Evolutionary conservation across 2,888 invertebrate genomes (phyloP), one percentile per base, ranked within the genome.

Genomic region (Thereva nobilitata): DNA sequence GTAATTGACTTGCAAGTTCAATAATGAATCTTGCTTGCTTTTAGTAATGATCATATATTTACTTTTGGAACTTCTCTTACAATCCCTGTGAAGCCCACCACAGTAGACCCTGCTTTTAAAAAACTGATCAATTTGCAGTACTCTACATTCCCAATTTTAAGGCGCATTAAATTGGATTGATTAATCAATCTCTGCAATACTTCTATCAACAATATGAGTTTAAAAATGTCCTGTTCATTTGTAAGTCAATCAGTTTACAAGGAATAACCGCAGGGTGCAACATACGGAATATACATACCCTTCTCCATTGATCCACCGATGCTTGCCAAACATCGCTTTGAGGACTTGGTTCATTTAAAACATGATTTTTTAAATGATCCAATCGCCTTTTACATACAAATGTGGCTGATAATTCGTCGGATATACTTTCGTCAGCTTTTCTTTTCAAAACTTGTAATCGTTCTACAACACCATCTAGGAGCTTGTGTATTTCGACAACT

Each of bases 351-450:
- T 76, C 75, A 8, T 74, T 72, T 2, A 76, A 76, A 75, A 81
- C 74, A 67, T 77, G 78, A 34, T 78, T 77, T 70, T 78, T 95
- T 55, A 98, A 82, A 79, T 98, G 97, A 74, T 96, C 95, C 54
- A 98, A 83, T 59, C 98, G 87, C 72, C 93, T 86, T 81, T 97
- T 97, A 78, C 97, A 95, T 1, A 93, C 91, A 77, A 89, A 87
- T 0, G 95, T 95, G 1, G 95, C 93, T 71, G 93, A 92, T 12
- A 95, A 78, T 78, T 99, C 97, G 75, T 97, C 97, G 0, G 88
- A 87, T 67, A 97, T 92, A 53, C 94, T 93, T 80, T 97, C 97
- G 41, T 93, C 93, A 5, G 97, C 95, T 82, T 97, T 97, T 64
- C 96, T 86, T 77, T 97, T 97, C 74, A 97, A 84, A 9, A 93